These are phyloP conservation scores for Holothuria leucospilota DNA, from an alignment of 53 echinoderm and acorn worm species.

Conservation along the genomic window DNA sequence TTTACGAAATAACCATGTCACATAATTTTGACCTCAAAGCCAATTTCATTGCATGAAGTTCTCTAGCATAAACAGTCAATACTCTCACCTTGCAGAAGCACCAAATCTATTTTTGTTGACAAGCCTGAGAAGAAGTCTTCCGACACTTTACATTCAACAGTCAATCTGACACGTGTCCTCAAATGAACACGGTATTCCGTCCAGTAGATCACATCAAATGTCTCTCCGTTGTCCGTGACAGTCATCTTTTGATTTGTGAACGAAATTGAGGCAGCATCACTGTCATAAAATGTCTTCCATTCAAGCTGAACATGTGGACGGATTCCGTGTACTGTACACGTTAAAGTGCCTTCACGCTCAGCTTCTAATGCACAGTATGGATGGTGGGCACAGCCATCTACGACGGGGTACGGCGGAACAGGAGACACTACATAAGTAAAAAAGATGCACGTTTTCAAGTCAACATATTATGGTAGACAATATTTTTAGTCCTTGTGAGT, in stretches of 20 bases:
- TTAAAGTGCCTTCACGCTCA: neutral
- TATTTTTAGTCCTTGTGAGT: too few relatives aligned
- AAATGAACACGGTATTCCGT: neutral
- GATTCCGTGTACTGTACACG: neutral
- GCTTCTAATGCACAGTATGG: neutral
- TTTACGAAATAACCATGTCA: too few relatives aligned
- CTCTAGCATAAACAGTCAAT: too few relatives aligned
- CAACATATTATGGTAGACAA: too few relatives aligned
- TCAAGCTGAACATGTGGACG: neutral
- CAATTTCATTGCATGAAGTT: too few relatives aligned
- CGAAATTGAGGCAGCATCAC: neutral
- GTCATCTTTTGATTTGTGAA: neutral
- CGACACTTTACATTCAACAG: too few relatives aligned
- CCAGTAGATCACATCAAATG: neutral
- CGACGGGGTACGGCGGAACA: neutral
- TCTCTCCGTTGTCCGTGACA: neutral
- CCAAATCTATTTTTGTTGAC: too few relatives aligned
- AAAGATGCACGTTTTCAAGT: too few relatives aligned
- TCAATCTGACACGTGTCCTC: too few relatives aligned
- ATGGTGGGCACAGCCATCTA: neutral
- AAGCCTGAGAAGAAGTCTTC: too few relatives aligned
- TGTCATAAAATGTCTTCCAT: conserved; percentile 1
- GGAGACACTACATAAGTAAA: neutral
- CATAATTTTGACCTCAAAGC: too few relatives aligned
- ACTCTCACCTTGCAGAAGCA: too few relatives aligned